Conservation (phyloP, 2,113 vertebrate species). For the Melanotaenia duboulayi region DNA sequence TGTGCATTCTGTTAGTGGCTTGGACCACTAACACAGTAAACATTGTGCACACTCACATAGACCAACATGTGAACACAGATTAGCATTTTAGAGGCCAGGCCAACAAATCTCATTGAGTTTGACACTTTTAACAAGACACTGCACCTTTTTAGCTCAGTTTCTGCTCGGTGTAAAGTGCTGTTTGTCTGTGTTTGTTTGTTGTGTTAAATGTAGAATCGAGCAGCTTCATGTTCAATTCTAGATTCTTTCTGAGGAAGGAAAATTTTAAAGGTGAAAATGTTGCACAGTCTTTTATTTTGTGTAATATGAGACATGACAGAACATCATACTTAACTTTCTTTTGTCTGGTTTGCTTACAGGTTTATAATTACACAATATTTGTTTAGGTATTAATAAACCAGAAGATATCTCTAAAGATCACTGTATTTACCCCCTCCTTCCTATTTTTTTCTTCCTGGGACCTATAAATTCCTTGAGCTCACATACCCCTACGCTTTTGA, state of each 20-base stretch:
- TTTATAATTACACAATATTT: no score
- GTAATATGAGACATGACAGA: neutral
- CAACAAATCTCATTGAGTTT: constrained; percentile 54
- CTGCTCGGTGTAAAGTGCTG: constrained; percentile 11
- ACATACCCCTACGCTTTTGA: no score
- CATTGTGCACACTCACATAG: constrained; percentile 29
- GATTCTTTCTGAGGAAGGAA: neutral
- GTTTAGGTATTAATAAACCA: no score
- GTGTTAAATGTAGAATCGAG: neutral
- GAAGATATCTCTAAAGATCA: no score
- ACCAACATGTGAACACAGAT: constrained; percentile 65
- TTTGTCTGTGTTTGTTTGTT: constrained; percentile 10
- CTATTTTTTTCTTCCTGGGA: no score
- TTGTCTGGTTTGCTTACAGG: neutral
- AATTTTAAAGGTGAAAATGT: neutral
- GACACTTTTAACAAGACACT: constrained; percentile 64
- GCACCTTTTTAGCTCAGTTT: constrained; percentile 52
- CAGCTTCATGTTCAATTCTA: no score
- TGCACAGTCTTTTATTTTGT: neutral
- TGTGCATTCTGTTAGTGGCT: constrained; percentile 36
- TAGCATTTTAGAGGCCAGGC: constrained; percentile 59
- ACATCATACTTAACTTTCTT: neutral
- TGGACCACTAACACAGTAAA: constrained; percentile 63
- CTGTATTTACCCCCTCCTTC: no score
- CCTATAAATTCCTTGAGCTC: no score